Percentiles rank a stretch among this genome's conserved stretches.
Conservation (phyloP, 2,797 vertebrate genomes). For the Crypturellus tataupa region DNA sequence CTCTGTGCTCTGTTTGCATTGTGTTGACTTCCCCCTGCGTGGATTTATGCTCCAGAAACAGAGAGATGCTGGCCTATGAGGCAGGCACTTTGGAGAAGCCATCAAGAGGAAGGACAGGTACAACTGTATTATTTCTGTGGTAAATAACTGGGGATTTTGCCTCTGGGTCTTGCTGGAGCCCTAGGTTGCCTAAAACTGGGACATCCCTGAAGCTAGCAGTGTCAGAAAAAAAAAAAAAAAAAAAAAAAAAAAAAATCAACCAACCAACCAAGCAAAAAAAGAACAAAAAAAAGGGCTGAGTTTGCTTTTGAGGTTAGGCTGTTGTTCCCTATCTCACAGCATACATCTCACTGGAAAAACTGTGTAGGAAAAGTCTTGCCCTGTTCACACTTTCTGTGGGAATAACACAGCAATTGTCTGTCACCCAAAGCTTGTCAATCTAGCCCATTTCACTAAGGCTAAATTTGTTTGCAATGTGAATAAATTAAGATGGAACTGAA, state of each 20-base stretch:
- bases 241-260: no score
- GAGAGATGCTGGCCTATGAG: background rate
- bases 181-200: background rate
- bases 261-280: no score
- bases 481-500: slow-evolving; percentile 57
- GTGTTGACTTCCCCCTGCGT: background rate
- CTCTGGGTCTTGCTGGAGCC: background rate
- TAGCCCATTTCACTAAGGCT: background rate
- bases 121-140: background rate
- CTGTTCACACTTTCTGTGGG: background rate
- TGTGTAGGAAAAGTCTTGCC: background rate
- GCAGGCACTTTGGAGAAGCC: background rate
- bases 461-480: slow-evolving; percentile 53
- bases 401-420: slow-evolving; percentile 1
- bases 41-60: background rate
- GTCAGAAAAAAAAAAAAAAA: background rate
- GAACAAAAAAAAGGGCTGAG: background rate
- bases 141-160: background rate
- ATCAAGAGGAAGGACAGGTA: background rate
- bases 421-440: slow-evolving; percentile 26
- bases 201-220: background rate
- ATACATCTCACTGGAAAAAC: background rate
- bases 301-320: background rate
- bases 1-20: background rate
- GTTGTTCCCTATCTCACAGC: background rate